Conservation (phyloP, 2,113 vertebrate species). For the Sprattus sprattus region DNA sequence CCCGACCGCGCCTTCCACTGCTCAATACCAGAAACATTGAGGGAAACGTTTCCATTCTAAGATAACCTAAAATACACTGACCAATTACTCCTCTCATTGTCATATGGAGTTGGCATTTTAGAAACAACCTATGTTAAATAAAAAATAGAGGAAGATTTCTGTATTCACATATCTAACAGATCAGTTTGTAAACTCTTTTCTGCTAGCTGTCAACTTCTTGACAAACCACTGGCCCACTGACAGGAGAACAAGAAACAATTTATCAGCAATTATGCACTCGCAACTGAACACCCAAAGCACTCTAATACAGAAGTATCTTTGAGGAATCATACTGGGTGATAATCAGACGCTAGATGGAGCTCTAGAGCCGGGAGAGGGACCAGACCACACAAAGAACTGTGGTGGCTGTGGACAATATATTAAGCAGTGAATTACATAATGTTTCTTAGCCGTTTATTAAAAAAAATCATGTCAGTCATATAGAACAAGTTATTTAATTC, state of each 20-base stretch:
- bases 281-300: background rate
- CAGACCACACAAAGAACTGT: background rate
- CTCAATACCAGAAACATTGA: background rate
- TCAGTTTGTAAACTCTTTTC: background rate
- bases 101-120: background rate
- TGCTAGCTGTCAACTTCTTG: background rate
- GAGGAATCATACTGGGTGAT: background rate
- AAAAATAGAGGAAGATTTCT: background rate
- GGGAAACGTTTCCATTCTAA: background rate
- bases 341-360: background rate
- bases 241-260: background rate
- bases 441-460: background rate
- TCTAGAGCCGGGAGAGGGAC: background rate
- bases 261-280: background rate
- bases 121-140: background rate
- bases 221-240: background rate
- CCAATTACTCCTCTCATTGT: background rate
- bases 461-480: background rate
- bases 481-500: background rate
- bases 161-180: background rate
- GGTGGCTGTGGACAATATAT: background rate
- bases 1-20: slow-evolving; percentile 39
- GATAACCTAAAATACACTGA: background rate
- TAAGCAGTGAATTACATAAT: slow-evolving; percentile 2
- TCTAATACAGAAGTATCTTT: background rate